Evolutionary conservation across 2,113 vertebrate species (phyloP), one percentile per base, ranked within the genome.

Genomic region (Potamarius usumacintae): DNA sequence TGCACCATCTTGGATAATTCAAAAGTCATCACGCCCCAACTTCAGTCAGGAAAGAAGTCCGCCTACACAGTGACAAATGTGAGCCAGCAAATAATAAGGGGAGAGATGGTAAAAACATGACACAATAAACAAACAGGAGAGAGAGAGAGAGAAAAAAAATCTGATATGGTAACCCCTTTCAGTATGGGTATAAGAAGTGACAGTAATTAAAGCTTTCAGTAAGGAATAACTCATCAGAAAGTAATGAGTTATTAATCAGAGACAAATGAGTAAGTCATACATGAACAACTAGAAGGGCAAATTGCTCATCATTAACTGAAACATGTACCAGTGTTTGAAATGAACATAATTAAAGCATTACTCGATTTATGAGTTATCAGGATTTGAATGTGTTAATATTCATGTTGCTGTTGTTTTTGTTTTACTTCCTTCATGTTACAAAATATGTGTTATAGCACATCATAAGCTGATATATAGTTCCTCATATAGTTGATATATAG

Each of bases 281-380:
- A 53, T 78, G 53, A 78, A 30, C 50, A 78, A 27, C 25, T 52
- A 50, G 48, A 76, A 52, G n/a, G 25, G 14, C 25, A 79, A 55
- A 55, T 79, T 79, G 76, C 52, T 27, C 52, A 55, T 55, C 52
- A 79, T 79, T 77, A 77, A 77, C 76, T 79, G 52, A 79, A 52
- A 53, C 50, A 79, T 55, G n/a, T 52, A 55, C 52, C 52, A 79
- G 52, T 78, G 76, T 78, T 78, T 53, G 11, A 78, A 79, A 55
- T 55, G 52, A 55, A 79, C 17, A 7, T 79, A 79, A 79, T 79
- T 79, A 79, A 79, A 55, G 7, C 76, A 17, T 79, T 55, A 14
- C 52, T 30, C 12, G 52, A 55, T 79, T 4, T 79, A 22, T n/a
- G n/a, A 55, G 76, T 17, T 27, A 55, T 79, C 52, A 55, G n/a